A percentile compares a stretch with the other conserved stretches of the same genome.
phyloP scores from a whole-genome alignment of 2,797 vertebrate species.

The Chelon labrosus region DNA sequence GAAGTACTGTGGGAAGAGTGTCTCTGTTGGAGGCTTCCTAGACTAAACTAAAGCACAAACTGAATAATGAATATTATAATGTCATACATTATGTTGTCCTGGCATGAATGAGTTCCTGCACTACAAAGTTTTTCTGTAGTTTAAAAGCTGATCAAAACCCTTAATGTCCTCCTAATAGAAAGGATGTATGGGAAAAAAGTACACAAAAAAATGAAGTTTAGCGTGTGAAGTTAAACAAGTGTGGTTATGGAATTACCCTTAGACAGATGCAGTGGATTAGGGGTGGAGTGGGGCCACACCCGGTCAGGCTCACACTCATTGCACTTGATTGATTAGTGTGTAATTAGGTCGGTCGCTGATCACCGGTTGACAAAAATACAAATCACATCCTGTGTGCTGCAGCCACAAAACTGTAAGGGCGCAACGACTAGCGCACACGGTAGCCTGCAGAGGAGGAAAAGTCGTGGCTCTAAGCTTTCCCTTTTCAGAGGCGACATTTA shows the following conservation, averaged over 20 bases:
- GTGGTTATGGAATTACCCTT: constrained; percentile 55
- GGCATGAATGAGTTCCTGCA: constrained; percentile 2
- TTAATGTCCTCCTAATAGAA: constrained; percentile 31
- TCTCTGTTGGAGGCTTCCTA: constrained; percentile 19
- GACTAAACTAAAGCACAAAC: background rate
- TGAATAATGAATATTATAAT: constrained; percentile 1
- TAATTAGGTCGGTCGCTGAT: constrained; percentile 78
- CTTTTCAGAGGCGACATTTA: constrained; percentile 65
- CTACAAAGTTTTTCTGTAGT: constrained; percentile 1
- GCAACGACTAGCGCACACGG: constrained; percentile 52
- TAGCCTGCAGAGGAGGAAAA: constrained; percentile 37
- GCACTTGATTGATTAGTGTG: constrained; percentile 80
- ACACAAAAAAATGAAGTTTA: constrained; percentile 35
- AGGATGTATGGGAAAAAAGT: constrained; percentile 25
- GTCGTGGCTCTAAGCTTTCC: constrained; percentile 37
- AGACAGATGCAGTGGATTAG: constrained; percentile 67
- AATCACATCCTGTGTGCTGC: constrained; percentile 47
- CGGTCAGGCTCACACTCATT: constrained; percentile 69
- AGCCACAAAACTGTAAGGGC: constrained; percentile 33
- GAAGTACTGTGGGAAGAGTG: constrained; percentile 54
- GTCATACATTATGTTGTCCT: background rate
- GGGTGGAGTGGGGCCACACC: constrained; percentile 70
- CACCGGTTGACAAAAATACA: constrained; percentile 76
- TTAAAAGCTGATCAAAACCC: constrained; percentile 49
- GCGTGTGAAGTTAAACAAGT: constrained; percentile 70